phyloP scores from a whole-genome alignment of 2,797 vertebrate species.

The Australoheros facetus region DNA sequence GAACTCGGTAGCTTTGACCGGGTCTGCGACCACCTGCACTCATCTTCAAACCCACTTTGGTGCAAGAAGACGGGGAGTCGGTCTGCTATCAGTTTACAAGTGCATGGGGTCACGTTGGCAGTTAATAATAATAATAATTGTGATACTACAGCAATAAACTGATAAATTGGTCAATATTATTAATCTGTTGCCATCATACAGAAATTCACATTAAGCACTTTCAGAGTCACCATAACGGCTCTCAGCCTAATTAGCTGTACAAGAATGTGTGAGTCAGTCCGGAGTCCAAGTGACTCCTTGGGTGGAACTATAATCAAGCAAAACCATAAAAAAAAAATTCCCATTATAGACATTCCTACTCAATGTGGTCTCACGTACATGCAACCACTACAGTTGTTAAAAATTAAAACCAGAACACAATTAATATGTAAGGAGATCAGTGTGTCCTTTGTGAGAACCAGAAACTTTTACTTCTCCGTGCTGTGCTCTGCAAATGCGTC shows the following conservation, averaged over 20 bases:
- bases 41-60: background rate
- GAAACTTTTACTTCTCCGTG: constrained; percentile 1
- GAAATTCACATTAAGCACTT: background rate
- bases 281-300: constrained; percentile 35
- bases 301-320: constrained; percentile 46
- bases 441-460: constrained; percentile 25
- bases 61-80: background rate
- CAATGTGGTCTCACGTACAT: constrained; percentile 26
- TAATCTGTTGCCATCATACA: background rate
- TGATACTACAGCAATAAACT: background rate
- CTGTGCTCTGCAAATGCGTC: background rate
- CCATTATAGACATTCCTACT: constrained; percentile 28
- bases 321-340: constrained; percentile 9
- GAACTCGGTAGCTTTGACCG: background rate
- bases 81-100: background rate
- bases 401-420: constrained; percentile 20
- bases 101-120: background rate
- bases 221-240: constrained; percentile 6
- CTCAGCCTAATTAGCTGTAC: constrained; percentile 22
- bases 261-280: constrained; percentile 28
- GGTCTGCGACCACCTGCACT: background rate
- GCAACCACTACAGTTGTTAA: constrained; percentile 24
- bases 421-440: constrained; percentile 4
- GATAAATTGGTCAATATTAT: background rate
- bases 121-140: too few relatives aligned